A percentile compares a stretch with the other conserved stretches of the same genome.
These are phyloP conservation scores for Oegoconia quadripuncta DNA, from an alignment of 2,888 invertebrate genomes.

Conservation along the genomic window DNA sequence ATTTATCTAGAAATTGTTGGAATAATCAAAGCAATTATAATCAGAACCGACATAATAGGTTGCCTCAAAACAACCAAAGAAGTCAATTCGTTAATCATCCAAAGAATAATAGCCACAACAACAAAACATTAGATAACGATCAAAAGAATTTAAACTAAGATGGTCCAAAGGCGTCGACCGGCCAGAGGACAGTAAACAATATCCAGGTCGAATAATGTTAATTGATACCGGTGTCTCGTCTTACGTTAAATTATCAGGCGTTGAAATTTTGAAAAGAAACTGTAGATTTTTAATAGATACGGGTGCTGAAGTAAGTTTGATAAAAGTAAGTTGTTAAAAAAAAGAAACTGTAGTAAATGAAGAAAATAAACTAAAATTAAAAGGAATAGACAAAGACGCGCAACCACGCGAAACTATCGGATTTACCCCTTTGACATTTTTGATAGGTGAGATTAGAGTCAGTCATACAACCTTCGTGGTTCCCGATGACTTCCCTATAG, in stretches of 20 bases:
- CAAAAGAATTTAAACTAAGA: no score
- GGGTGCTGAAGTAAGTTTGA: conserved; percentile 16
- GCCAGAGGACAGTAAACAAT: conserved; percentile 5
- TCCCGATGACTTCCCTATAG: conserved; percentile 17
- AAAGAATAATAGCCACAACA: conserved; percentile 1
- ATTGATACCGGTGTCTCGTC: conserved; percentile 16
- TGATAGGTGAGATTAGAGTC: conserved; percentile 12
- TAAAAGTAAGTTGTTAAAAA: conserved; percentile 12
- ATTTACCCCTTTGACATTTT: conserved; percentile 12
- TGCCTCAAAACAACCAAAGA: conserved; percentile 7
- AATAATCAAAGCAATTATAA: conserved; percentile 2
- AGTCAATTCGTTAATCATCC: conserved; percentile 8
- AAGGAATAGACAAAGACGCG: conserved; percentile 18
- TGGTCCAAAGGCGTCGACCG: no score
- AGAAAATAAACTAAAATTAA: conserved; percentile 16
- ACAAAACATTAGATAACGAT: conserved; percentile 1
- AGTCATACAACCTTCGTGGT: conserved; percentile 14
- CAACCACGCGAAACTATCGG: conserved; percentile 16
- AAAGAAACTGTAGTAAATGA: conserved; percentile 9
- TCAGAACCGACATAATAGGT: conserved; percentile 4
- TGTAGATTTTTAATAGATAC: conserved; percentile 20
- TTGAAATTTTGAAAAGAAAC: background rate
- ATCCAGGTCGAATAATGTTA: conserved; percentile 16
- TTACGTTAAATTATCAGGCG: conserved; percentile 12
- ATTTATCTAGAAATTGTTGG: conserved; percentile 16